phyloP scores from a whole-genome alignment of 2,888 invertebrate species.

The Macrophya alboannulata region DNA sequence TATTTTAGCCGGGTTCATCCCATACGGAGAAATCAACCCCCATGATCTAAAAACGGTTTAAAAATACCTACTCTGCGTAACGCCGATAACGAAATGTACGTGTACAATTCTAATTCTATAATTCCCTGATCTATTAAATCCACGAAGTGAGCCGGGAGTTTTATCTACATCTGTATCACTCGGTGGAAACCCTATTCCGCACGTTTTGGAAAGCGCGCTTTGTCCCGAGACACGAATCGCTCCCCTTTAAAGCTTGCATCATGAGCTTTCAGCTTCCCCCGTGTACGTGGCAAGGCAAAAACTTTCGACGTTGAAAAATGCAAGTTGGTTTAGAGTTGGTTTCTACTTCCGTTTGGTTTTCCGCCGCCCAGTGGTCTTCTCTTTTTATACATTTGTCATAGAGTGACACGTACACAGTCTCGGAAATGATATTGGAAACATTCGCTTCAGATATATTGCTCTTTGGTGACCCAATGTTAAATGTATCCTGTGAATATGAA shows the following conservation, averaged over 20 bases:
- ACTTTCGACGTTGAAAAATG: constrained; percentile 72
- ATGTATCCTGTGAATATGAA: constrained; percentile 6
- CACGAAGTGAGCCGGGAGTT: constrained; percentile 62
- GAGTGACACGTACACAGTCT: constrained; percentile 13
- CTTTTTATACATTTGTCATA: constrained; percentile 42
- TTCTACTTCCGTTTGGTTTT: constrained; percentile 43
- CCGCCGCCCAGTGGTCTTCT: constrained; percentile 4
- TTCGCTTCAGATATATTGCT: constrained; percentile 27
- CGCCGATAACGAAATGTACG: constrained; percentile 72
- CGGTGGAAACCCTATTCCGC: constrained; percentile 59
- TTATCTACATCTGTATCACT: constrained; percentile 74
- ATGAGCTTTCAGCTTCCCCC: constrained; percentile 38
- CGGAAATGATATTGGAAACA: constrained; percentile 38
- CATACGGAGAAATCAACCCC: constrained; percentile 59
- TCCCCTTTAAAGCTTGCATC: constrained; percentile 55
- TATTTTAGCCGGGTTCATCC: constrained; percentile 50
- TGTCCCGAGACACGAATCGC: constrained; percentile 39
- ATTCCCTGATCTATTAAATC: constrained; percentile 63
- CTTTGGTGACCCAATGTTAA: constrained; percentile 34
- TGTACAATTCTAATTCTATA: constrained; percentile 72
- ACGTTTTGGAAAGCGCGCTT: constrained; percentile 12
- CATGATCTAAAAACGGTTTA: constrained; percentile 62
- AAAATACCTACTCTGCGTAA: constrained; percentile 53
- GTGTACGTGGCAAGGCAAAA: constrained; percentile 39
- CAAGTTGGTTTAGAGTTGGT: constrained; percentile 63